Base-by-base conservation (phyloP, 1,140 invertebrate genomes). In the Gonatopus flavifemur region DNA sequence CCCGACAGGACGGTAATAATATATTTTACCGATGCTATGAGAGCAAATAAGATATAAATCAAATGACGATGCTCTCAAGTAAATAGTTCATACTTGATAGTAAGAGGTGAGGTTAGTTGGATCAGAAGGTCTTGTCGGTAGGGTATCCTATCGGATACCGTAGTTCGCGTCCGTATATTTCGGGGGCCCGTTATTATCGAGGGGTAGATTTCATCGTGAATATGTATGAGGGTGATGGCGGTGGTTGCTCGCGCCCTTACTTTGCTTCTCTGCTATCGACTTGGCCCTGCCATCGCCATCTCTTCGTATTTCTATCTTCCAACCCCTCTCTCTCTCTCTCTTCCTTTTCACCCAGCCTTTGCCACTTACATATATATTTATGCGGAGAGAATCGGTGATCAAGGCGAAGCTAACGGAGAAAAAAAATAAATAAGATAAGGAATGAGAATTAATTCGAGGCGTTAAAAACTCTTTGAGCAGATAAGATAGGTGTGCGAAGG, bases 191-290 rank as follows among this genome's bases (percentile, higher is more conserved):
- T 74, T 76, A 76, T 76, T 77, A 76, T 76, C 68, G 72, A 73
- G 64, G 69, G 67, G 64, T 75, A 74, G 68, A 76, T 75, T 76
- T 74, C 67, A 73, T 73, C 68, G 63, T 75, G 71, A 77, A 77
- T 77, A 77, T 75, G 70, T 68, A 77, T 76, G 67, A 75, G 59
- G 53, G 40, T 45, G 58, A 51, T 50, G 55, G 56, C 66, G 57
- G 42, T 30, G 54, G 55, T 60, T 57, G 30, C 39, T 56, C 41
- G 52, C 44, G 32, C 49, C 40, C 50, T 49, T 43, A 37, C 30
- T 35, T 49, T 44, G 36, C 36, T 48, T 48, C 44, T 42, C 49
- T 50, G 48, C 49, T 62, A 62, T 58, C 59, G 49, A 61, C 46
- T 62, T 44, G 40, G 38, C 37, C 50, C 52, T 49, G 19, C 21